Evolutionary conservation across 2,797 vertebrate species (phyloP), one percentile per base, ranked within the genome.

Genomic region (Ctenosaura bakeri): DNA sequence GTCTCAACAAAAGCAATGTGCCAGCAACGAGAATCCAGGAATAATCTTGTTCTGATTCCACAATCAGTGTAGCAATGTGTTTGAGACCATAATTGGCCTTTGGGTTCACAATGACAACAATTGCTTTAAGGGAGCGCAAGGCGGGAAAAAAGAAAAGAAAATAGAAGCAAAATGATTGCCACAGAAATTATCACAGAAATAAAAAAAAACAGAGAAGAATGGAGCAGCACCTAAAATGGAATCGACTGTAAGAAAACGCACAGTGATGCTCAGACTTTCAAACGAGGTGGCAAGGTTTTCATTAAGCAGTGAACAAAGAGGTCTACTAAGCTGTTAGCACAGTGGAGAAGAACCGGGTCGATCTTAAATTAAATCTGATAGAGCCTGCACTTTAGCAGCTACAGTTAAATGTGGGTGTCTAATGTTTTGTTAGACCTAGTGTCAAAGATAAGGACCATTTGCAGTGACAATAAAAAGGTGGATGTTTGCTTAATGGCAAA

Each of bases 321-420:
- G 80, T 78, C 80, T 71, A 69, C 56, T 13, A 20, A 66, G 69
- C 56, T 89, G 83, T 76, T 86, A 42, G 77, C 83, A 66, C 69
- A 84, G 78, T n/a, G 26, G 69, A 85, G 78, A 91, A 46, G 71
- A 76, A 77, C 50, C 3, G 6, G 66, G 88, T 78, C 59, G 52
- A 89, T 89, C 84, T 86, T 83, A 91, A 91, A 89, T 89, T 88
- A 90, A 88, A 90, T 90, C 84, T 71, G 91, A 83, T 87, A 46
- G 78, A 86, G 83, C 56, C 71, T 77, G 78, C 32, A 83, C 79
- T 89, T 92, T 87, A 87, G 64, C 79, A 62, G 50, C 73, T 83
- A 80, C 80, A 32, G 38, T 83, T 89, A 87, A 86, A 87, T 71
- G 52, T 7, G 35, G 56, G 73, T 79, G 64, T 79, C 84, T 83